Percentiles rank a stretch among this genome's conserved stretches.
phyloP scores from a whole-genome alignment of 2,797 vertebrate species.

The Silurus aristotelis region DNA sequence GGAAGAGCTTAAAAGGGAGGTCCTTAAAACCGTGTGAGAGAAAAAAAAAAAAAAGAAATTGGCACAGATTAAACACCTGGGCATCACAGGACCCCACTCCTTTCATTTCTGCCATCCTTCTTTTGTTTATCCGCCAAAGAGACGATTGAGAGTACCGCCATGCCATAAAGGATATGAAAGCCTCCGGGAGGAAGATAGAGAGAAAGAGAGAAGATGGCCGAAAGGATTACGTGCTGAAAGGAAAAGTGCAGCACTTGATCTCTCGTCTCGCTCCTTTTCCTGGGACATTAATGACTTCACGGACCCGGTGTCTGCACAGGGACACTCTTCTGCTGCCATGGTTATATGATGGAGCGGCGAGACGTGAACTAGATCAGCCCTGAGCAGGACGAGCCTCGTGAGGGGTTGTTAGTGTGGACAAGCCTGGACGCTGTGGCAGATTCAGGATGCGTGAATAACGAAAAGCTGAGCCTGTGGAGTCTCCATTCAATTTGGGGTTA shows the following conservation, averaged over 20 bases:
- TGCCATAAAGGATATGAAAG: conserved; percentile 58
- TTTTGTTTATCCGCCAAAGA: conserved; percentile 50
- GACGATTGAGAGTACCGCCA: conserved; percentile 46
- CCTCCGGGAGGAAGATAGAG: conserved; percentile 32
- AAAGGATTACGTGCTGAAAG: conserved; percentile 52
- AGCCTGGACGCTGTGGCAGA: background rate
- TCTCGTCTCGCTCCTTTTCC: conserved; percentile 49
- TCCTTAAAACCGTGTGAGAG: conserved; percentile 45
- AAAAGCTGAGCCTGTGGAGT: no score
- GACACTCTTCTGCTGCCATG: background rate
- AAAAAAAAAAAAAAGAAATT: background rate
- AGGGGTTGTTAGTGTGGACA: conserved; percentile 34
- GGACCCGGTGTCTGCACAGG: background rate
- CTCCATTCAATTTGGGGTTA: background rate
- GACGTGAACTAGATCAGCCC: conserved; percentile 8
- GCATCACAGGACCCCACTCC: conserved; percentile 20
- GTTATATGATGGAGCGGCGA: conserved; percentile 14
- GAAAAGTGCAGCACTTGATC: conserved; percentile 7
- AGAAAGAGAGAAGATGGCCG: conserved; percentile 30
- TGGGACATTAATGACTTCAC: conserved; percentile 37
- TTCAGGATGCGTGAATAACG: background rate
- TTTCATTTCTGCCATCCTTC: conserved; percentile 46
- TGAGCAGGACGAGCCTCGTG: conserved; percentile 12
- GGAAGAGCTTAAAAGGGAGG: conserved; percentile 47
- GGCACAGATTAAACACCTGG: conserved; percentile 49